Conservation (phyloP, 2,888 invertebrate genomes). For the Watsonalla binaria region DNA sequence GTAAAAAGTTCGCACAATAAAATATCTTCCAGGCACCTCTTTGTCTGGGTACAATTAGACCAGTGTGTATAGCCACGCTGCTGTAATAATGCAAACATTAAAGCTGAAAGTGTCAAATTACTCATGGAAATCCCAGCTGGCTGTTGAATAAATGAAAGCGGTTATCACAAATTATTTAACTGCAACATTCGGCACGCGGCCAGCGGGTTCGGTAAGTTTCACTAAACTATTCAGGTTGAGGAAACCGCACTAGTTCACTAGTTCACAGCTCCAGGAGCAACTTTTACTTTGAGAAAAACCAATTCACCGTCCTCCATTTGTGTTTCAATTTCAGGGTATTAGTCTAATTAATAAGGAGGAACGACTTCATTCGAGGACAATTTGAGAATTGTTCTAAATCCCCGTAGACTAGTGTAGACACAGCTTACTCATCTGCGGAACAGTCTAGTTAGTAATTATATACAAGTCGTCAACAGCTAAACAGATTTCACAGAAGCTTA, state of each 20-base stretch:
- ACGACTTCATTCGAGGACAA: constrained; percentile 16
- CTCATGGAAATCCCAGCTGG: constrained; percentile 45
- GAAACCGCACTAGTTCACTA: constrained; percentile 66
- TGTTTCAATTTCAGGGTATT: constrained; percentile 25
- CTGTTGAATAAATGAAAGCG: constrained; percentile 68
- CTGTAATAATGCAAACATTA: constrained; percentile 16
- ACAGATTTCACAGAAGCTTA: background rate
- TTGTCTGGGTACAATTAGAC: constrained; percentile 40
- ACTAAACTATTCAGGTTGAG: constrained; percentile 71
- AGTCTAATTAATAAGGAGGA: constrained; percentile 20
- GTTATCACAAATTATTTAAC: constrained; percentile 73
- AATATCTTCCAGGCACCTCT: constrained; percentile 42
- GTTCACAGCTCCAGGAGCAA: constrained; percentile 52
- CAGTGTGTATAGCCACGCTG: constrained; percentile 4
- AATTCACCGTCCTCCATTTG: constrained; percentile 26
- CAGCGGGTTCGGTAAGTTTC: constrained; percentile 62
- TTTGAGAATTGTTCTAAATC: background rate
- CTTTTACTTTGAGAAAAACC: constrained; percentile 39
- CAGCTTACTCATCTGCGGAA: background rate
- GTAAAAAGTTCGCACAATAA: constrained; percentile 59
- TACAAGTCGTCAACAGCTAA: background rate
- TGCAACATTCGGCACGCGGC: constrained; percentile 70
- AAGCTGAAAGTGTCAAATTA: constrained; percentile 45
- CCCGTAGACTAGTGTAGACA: background rate
- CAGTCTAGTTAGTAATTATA: background rate